Base-by-base conservation (phyloP, 92 coral and sea anemone species). In the Epizoanthus illoricatus region DNA sequence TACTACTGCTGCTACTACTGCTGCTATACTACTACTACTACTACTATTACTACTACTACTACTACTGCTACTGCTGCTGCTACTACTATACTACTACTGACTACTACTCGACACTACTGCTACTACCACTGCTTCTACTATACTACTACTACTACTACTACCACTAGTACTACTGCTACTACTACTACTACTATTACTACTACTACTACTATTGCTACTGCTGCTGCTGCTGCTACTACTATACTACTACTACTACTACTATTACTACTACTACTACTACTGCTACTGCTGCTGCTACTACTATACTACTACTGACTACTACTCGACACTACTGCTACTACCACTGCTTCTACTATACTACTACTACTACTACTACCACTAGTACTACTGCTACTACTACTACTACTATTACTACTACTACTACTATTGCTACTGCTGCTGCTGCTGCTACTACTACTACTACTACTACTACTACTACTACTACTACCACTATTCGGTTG, bases 381-480 rank as follows among this genome's bases (percentile, higher is more conserved):
- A n/a, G n/a, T n/a, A 74, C 39, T 49, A 52, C 80, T 49, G 45
- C 65, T 74, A 74, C 80, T 74, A 74, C 52, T 74, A 52, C 80
- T 74, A 55, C 65, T 52, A 74, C 80, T 55, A 55, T 5, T 74
- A 74, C 80, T 74, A 55, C 39, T 45, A 74, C 80, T 74, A 74
- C 65, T 74, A 72, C 13, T 74, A 55, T 36, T n/a, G 18, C 40
- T 49, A 74, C 36, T 74, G 7, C 80, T 55, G 45, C 39, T 45
- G 18, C 24, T 73, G 33, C 65, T 74, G 7, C 65, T 24, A 55
- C 80, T 74, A 74, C 80, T 74, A 55, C 65, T 74, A 74, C 80
- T 74, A 47, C 36, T 74, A 55, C 80, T 74, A 74, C 65, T 74
- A 55, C 80, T 74, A 74, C 65, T 74, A 55, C 65, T 52, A 74